A percentile compares a stretch with the other conserved stretches of the same genome.
phyloP scores from a whole-genome alignment of 2,797 vertebrate species.

The Zenarchopterus dispar region DNA sequence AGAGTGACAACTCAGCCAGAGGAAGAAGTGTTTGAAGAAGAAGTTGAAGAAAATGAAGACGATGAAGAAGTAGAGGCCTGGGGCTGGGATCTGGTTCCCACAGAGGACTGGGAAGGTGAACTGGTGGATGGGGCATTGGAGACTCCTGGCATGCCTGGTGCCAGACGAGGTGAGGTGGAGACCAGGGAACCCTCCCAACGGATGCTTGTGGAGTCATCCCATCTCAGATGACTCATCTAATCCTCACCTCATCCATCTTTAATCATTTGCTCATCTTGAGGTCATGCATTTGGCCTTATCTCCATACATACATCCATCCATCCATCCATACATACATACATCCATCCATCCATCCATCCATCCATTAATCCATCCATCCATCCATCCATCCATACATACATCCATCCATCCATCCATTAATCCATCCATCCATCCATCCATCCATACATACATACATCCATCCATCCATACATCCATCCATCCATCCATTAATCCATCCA shows the following conservation, averaged over 20 bases:
- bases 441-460: constrained; percentile 4
- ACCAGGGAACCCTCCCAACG: constrained; percentile 54
- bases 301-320: constrained; percentile 14
- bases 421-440: too few relatives aligned
- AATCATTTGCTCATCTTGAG: constrained; percentile 8
- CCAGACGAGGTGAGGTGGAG: constrained; percentile 88
- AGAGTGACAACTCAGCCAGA: constrained; percentile 79
- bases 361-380: too few relatives aligned
- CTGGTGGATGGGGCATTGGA: constrained; percentile 74
- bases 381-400: too few relatives aligned
- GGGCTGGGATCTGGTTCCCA: constrained; percentile 82
- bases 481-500: too few relatives aligned
- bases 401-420: too few relatives aligned
- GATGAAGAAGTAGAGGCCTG: constrained; percentile 72
- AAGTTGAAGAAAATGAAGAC: constrained; percentile 53
- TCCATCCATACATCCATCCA: constrained; percentile 8
- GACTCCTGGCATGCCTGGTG: constrained; percentile 81
- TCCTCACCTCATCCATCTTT: constrained; percentile 44
- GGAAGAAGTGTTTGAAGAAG: constrained; percentile 74
- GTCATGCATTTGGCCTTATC: constrained; percentile 10
- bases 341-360: constrained; percentile 10
- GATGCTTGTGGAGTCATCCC: constrained; percentile 57
- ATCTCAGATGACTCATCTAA: constrained; percentile 61
- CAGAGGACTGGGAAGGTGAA: constrained; percentile 78
- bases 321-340: not conserved